Evolutionary conservation across 1,140 invertebrate species (phyloP).

Genomic region (Dinothrombium tinctorium): DNA sequence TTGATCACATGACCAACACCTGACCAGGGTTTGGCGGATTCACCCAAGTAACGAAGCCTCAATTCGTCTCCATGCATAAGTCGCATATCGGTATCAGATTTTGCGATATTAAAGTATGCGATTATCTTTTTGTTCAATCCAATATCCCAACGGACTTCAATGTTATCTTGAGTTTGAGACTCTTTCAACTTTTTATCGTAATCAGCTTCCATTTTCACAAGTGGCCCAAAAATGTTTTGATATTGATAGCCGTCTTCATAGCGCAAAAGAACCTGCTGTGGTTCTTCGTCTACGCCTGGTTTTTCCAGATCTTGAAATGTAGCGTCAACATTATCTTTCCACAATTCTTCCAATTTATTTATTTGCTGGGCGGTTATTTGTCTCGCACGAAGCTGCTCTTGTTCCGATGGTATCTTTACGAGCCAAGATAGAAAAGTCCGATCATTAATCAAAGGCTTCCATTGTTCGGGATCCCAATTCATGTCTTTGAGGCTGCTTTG

Average conservation of each 20-base stretch:
- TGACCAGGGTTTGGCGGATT: constrained; percentile 62
- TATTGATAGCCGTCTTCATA: constrained; percentile 99
- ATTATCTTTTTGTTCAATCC: constrained; percentile 95
- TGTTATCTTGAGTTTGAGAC: constrained; percentile 93
- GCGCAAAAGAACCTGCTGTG: constrained; percentile 60
- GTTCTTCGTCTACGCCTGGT: constrained; percentile 88
- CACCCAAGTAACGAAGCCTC: constrained; percentile 71
- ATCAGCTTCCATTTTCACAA: constrained; percentile 92
- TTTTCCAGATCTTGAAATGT: constrained; percentile 93
- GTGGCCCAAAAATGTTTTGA: constrained; percentile 89
- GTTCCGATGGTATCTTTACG: constrained; percentile 81
- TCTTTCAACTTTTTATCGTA: constrained; percentile 96
- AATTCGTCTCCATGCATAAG: constrained; percentile 99
- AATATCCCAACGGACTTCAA: constrained; percentile 93
- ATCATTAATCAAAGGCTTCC: constrained; percentile 92
- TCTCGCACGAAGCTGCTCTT: constrained; percentile 75
- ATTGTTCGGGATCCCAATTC: constrained; percentile 98
- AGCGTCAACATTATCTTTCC: constrained; percentile 87
- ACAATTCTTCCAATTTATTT: constrained; percentile 89
- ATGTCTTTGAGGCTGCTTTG: constrained; percentile 84
- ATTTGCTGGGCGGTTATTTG: constrained; percentile 93
- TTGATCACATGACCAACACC: constrained; percentile 91
- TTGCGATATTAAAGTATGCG: constrained; percentile 89
- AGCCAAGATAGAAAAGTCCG: constrained; percentile 86
- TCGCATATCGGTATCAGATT: constrained; percentile 70